Conservation (phyloP, 2,113 vertebrate genomes). For the Grammomys surdaster region DNA sequence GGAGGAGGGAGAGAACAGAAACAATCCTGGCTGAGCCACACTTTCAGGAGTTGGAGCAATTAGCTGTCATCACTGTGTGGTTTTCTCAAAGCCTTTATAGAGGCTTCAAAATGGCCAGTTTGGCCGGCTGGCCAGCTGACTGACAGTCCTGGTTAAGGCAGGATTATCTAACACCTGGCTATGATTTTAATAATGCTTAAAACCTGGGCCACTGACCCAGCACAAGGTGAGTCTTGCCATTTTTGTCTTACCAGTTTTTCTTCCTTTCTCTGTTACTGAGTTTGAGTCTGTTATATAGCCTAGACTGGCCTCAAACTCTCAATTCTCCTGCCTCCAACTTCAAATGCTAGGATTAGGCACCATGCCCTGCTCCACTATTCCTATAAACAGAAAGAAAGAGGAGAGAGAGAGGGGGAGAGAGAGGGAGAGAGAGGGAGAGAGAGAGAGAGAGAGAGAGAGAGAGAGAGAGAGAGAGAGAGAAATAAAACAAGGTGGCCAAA, state of each 20-base stretch:
- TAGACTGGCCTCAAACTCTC: neutral
- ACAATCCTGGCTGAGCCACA: neutral
- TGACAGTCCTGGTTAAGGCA: neutral
- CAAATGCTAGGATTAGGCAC: neutral
- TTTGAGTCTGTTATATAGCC: neutral
- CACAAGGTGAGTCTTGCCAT: neutral
- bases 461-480: neutral
- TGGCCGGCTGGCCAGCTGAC: neutral
- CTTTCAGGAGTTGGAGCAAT: neutral
- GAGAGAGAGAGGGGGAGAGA: no score
- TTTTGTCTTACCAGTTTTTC: neutral
- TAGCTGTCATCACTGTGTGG: neutral
- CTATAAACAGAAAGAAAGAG: neutral
- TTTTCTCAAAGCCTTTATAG: neutral
- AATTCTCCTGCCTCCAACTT: neutral
- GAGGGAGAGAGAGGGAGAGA: no score
- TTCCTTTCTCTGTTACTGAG: neutral
- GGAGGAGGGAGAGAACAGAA: rapidly evolving
- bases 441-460: no score
- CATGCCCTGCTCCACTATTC: neutral
- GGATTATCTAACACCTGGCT: neutral
- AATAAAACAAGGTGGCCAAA: slow-evolving; percentile 40
- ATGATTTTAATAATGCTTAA: neutral
- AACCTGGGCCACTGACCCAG: neutral
- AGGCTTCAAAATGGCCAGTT: no score